Conservation (phyloP, 2,113 vertebrate genomes). For the Heterotis niloticus region DNA sequence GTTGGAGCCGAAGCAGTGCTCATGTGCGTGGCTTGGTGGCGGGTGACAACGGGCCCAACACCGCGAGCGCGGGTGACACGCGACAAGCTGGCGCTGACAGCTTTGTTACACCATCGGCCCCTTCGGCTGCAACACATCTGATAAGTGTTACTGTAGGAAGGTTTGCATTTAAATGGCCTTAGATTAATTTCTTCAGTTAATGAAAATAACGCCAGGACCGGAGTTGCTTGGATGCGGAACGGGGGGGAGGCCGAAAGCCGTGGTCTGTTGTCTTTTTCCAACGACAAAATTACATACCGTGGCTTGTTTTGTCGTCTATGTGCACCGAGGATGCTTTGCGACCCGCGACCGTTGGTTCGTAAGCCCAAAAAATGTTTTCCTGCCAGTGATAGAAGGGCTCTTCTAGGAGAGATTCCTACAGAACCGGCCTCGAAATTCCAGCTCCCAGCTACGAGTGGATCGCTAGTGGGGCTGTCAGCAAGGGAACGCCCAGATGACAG, state of each 20-base stretch:
- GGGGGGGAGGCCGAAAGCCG: background rate
- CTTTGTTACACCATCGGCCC: constrained; percentile 29
- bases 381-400: background rate
- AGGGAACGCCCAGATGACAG: background rate
- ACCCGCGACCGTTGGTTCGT: background rate
- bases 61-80: background rate
- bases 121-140: constrained; percentile 34
- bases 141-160: constrained; percentile 8
- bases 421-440: background rate
- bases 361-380: background rate
- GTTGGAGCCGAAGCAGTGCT: background rate
- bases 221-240: constrained; percentile 36
- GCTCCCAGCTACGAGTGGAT: background rate
- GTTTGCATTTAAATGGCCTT: constrained; percentile 39
- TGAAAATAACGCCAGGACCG: constrained; percentile 34
- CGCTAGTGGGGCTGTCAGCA: background rate
- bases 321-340: background rate
- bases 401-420: background rate
- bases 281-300: background rate
- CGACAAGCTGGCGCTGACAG: background rate
- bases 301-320: background rate
- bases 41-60: no score
- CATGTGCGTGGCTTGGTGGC: background rate
- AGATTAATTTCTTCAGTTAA: constrained; percentile 45
- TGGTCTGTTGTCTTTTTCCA: background rate